These are phyloP conservation scores for Lithobates pipiens DNA, from an alignment of 2,797 vertebrate genomes.

Conservation along the genomic window DNA sequence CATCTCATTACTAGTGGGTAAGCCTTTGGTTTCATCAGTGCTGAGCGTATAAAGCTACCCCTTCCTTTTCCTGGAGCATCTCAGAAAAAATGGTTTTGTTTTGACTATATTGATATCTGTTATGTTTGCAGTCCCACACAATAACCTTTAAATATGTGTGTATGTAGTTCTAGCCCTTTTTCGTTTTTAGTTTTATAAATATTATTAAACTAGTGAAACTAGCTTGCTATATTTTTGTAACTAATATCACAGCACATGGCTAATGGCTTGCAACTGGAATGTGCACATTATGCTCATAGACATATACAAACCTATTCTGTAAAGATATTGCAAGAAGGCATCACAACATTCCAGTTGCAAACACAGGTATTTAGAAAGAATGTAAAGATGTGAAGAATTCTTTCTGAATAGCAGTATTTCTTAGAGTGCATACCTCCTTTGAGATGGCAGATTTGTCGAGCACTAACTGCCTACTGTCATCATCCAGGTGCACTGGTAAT, in stretches of 20 bases:
- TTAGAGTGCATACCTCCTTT: too few relatives aligned
- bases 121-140: constrained; percentile 32
- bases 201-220: constrained; percentile 1
- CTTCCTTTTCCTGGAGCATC: constrained; percentile 33
- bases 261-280: too few relatives aligned
- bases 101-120: constrained; percentile 32
- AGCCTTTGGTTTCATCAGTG: constrained; percentile 35
- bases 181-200: background rate
- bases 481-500: too few relatives aligned
- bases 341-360: too few relatives aligned
- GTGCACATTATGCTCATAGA: too few relatives aligned
- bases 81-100: constrained; percentile 31
- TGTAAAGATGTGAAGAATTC: too few relatives aligned
- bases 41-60: constrained; percentile 17
- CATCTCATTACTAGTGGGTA: background rate
- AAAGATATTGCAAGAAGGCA: too few relatives aligned
- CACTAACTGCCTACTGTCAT: too few relatives aligned
- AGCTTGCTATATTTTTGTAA: background rate
- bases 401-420: too few relatives aligned
- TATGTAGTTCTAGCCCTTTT: background rate
- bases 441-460: too few relatives aligned
- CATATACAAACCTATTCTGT: too few relatives aligned
- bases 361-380: too few relatives aligned
- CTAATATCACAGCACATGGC: background rate
- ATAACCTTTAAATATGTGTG: constrained; percentile 39